Conservation (phyloP, 2,113 vertebrate genomes). For the Bucco capensis region DNA sequence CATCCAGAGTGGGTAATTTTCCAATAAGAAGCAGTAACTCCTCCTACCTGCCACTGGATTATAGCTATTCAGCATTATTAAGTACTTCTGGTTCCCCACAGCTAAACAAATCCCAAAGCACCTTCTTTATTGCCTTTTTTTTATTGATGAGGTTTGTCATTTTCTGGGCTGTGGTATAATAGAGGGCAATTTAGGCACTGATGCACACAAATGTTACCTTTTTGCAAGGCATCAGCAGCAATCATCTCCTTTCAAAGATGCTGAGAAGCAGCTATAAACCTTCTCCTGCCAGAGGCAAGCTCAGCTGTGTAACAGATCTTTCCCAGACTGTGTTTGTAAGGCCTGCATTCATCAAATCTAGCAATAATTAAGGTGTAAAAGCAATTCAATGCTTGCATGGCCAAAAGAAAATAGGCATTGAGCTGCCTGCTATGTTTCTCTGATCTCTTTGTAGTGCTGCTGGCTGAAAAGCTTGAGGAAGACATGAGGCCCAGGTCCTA, state of each 20-base stretch:
- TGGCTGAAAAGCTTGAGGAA: neutral
- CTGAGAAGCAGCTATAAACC: constrained; percentile 51
- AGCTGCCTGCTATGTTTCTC: neutral
- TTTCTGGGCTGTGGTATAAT: constrained; percentile 55
- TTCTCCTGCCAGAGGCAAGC: constrained; percentile 52
- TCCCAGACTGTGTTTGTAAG: neutral
- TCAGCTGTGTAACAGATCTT: neutral
- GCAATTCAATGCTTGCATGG: neutral
- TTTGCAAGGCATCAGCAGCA: constrained; percentile 50
- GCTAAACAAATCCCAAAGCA: constrained; percentile 30
- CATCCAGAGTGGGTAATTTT: neutral
- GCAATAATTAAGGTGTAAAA: neutral
- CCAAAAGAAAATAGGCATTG: neutral
- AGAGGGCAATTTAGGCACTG: constrained; percentile 61
- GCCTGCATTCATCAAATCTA: neutral
- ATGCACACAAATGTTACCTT: constrained; percentile 63
- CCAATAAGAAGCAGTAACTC: neutral
- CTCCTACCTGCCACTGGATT: neutral
- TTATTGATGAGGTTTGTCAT: constrained; percentile 63
- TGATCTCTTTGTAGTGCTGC: neutral
- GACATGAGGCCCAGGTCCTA: neutral
- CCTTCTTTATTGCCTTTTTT: constrained; percentile 31
- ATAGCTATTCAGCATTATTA: constrained; percentile 6
- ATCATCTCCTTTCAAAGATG: constrained; percentile 47
- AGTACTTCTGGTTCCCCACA: constrained; percentile 10